phyloP scores from a whole-genome alignment of 1,140 invertebrate genomes.

The Drosophila dunni region DNA sequence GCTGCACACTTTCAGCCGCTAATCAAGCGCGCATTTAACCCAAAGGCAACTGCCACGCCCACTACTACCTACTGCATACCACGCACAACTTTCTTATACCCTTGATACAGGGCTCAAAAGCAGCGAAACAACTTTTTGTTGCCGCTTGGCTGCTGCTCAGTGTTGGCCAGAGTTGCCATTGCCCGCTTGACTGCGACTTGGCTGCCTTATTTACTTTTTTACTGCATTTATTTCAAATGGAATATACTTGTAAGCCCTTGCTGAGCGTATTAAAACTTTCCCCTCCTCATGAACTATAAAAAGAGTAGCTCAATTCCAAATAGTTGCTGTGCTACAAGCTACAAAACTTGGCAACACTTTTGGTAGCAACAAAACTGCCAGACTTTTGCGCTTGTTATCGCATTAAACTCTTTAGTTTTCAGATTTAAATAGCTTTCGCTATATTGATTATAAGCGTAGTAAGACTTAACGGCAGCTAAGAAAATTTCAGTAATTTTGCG shows the following conservation, averaged over 20 bases:
- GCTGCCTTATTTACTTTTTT: constrained; percentile 57
- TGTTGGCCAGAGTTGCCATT: constrained; percentile 49
- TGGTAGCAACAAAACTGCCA: no score
- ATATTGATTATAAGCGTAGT: no score
- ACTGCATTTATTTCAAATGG: constrained; percentile 46
- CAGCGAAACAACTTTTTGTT: constrained; percentile 70
- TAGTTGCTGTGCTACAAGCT: not conserved
- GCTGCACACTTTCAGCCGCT: no score
- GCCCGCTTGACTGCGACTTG: constrained; percentile 41
- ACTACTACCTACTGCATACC: no score
- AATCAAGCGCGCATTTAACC: no score
- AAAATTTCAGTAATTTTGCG: not conserved
- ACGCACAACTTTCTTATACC: not conserved
- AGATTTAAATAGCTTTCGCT: no score
- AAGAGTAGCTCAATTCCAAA: not conserved
- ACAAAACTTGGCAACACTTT: no score
- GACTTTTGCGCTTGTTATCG: no score
- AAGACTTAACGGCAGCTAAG: not conserved
- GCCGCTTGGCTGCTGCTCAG: constrained; percentile 69
- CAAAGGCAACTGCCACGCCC: no score
- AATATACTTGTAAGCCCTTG: constrained; percentile 49
- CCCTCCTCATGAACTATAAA: constrained; percentile 1
- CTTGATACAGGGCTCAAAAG: constrained; percentile 10
- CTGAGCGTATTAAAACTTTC: constrained; percentile 45
- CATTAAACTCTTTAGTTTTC: no score